Percentiles rank a stretch among this genome's conserved stretches.
phyloP scores from a whole-genome alignment of 2,113 vertebrate genomes.

The Chionodraco myersi region DNA sequence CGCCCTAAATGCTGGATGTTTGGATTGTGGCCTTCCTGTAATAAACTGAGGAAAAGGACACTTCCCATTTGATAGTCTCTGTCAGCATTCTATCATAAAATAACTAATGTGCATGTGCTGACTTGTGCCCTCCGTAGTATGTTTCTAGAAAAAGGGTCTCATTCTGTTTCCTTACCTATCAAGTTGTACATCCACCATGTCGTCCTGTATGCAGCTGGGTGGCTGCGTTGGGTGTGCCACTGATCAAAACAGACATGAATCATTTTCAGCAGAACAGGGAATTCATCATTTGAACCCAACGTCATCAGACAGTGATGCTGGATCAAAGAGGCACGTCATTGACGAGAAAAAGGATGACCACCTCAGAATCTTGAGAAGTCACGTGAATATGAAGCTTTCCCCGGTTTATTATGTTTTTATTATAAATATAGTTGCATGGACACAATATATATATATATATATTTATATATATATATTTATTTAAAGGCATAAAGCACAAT shows the following conservation, averaged over 20 bases:
- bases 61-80: constrained; percentile 49
- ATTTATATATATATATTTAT: too few species aligned
- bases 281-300: not conserved
- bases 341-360: not conserved
- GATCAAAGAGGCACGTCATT: constrained; percentile 3
- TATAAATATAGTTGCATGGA: too few species aligned
- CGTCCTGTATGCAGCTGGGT: not conserved
- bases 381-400: not conserved
- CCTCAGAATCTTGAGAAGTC: not conserved
- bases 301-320: constrained; percentile 4
- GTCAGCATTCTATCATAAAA: constrained; percentile 58
- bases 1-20: constrained; percentile 64
- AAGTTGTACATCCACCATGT: constrained; percentile 3
- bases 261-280: constrained; percentile 42
- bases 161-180: not conserved
- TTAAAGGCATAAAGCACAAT: not conserved
- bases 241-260: constrained; percentile 37
- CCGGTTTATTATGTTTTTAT: not conserved
- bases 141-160: not conserved
- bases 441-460: too few species aligned
- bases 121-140: constrained; percentile 32
- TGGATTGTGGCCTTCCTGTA: constrained; percentile 67
- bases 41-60: constrained; percentile 49
- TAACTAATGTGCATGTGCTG: constrained; percentile 30
- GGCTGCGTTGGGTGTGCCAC: not conserved